phyloP scores from a whole-genome alignment of 2,888 invertebrate genomes.

The Drosophila quasianomalipes region DNA sequence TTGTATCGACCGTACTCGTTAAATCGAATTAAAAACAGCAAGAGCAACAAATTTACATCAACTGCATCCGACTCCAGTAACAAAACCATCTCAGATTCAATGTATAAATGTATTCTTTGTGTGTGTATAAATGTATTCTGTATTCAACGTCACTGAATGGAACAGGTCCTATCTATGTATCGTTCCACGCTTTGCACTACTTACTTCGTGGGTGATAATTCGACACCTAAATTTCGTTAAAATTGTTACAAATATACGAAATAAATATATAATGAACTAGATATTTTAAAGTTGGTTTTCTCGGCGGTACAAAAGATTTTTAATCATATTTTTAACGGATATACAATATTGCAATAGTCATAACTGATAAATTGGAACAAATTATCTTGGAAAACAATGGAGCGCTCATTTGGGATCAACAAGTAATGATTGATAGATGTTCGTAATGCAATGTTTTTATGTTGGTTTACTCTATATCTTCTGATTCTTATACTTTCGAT shows the following conservation, averaged over 20 bases:
- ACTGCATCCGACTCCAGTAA: constrained; percentile 18
- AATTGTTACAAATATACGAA: constrained; percentile 33
- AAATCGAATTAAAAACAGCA: constrained; percentile 34
- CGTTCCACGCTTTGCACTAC: constrained; percentile 20
- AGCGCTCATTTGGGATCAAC: no score
- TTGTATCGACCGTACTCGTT: constrained; percentile 32
- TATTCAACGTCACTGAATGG: constrained; percentile 20
- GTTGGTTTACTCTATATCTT: no score
- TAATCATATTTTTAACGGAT: background rate
- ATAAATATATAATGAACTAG: constrained; percentile 51
- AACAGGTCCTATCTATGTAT: constrained; percentile 3
- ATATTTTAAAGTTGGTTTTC: background rate
- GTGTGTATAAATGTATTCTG: constrained; percentile 35
- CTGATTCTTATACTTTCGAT: background rate
- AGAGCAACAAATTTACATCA: constrained; percentile 33
- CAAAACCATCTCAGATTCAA: constrained; percentile 32
- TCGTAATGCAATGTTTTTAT: no score
- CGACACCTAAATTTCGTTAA: constrained; percentile 26
- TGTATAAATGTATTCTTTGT: constrained; percentile 19
- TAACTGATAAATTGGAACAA: background rate
- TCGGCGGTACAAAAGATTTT: no score
- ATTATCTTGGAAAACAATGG: background rate
- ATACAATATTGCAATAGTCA: background rate
- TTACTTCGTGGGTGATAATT: constrained; percentile 25
- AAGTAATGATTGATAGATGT: no score